Evolutionary conservation across 1,140 invertebrate genomes (phyloP), one percentile per base, ranked within the genome.

Genomic region (Oryzaephilus surinamensis): DNA sequence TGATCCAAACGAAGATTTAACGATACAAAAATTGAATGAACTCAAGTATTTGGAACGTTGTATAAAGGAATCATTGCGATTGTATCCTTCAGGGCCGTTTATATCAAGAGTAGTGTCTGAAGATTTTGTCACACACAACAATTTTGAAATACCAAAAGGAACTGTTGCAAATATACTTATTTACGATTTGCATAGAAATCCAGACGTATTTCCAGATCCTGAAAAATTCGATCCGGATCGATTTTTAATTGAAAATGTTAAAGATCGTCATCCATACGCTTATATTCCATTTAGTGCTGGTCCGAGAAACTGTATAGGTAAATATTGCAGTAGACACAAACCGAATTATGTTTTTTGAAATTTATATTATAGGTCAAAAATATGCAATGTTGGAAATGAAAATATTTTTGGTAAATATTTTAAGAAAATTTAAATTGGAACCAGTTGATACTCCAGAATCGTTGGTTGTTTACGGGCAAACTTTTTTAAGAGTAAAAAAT

Each of bases 31-130:
- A 48, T 51, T 80, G 1, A 48, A 70, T 31, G 54, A 73, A 23
- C 69, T 82, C 68, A 73, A 72, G 41, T 80, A 79, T 54, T 46
- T 79, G 33, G 79, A 81, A 42, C 58, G 66, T 11, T 69, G 71
- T 2, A 69, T 81, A 8, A 83, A 74, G 53, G 75, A 78, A 54
- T 58, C 67, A 0, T 48, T 77, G n/a, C 60, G 76, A 21, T 30
- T 81, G 4, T 82, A 70, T 56, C 80, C 81, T 8, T 70, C 77
- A 2, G 79, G 81, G 13, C 77, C 79, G 15, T 55, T 77, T 12
- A 72, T 80, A 46, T 70, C 65, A 4, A 57, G 81, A 16, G 52
- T 54, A 13, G 52, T 74, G 0, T 56, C 47, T 2, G 65, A 74
- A 48, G 73, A 70, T 37, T 32, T 62, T 13, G 50, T 55, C 32